A percentile compares a stretch with the other conserved stretches of the same genome.
Conservation (phyloP, 1,140 invertebrate species). For the Venturia canescens region DNA sequence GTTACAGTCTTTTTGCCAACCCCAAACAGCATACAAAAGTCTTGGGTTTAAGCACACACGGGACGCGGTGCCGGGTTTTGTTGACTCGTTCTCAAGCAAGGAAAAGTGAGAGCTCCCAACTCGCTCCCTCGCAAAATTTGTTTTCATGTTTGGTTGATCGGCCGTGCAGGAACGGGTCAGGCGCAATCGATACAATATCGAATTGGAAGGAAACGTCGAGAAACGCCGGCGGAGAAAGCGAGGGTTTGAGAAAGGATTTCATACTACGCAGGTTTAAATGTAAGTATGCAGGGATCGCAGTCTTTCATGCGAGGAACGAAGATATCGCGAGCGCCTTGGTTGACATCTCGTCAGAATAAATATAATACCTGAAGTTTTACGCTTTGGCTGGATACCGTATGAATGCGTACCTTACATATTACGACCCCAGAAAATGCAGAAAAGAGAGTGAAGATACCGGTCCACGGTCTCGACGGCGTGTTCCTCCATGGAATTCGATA, state of each 20-base stretch:
- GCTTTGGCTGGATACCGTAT: background rate
- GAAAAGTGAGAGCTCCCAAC: background rate
- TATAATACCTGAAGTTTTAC: background rate
- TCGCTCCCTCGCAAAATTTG: background rate
- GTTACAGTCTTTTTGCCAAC: background rate
- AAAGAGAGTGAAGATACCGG: constrained; percentile 38
- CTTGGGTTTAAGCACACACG: background rate
- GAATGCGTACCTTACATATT: background rate
- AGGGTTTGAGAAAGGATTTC: background rate
- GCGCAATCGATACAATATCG: background rate
- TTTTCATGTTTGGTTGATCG: background rate
- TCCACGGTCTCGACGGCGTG: constrained; percentile 43
- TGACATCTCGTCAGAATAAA: background rate
- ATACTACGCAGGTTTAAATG: background rate
- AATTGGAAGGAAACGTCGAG: background rate
- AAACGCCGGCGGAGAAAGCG: background rate
- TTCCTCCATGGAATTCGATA: constrained; percentile 50
- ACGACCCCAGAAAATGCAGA: background rate
- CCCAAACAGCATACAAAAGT: background rate
- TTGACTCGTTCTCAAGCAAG: background rate
- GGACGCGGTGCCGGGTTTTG: background rate
- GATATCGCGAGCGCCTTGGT: background rate
- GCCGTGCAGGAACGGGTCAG: background rate
- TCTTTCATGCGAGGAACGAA: background rate
- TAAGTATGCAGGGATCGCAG: too few species aligned